phyloP scores from a whole-genome alignment of 2,797 vertebrate species.

The Alca torda region DNA sequence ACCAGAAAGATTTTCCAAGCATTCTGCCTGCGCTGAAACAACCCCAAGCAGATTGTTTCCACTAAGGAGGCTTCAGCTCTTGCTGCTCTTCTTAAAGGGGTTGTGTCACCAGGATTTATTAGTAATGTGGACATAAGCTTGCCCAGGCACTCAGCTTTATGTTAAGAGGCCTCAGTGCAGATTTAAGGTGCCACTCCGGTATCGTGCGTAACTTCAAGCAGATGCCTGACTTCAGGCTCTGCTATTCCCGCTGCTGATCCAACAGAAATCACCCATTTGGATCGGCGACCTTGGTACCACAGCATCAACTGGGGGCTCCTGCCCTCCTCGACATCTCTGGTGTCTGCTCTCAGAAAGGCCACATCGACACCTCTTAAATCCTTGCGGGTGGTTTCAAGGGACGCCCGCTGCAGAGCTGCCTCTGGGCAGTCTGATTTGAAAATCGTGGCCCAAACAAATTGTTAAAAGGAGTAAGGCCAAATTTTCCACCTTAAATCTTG shows the following conservation, averaged over 20 bases:
- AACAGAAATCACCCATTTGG: neutral
- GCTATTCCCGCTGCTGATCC: neutral
- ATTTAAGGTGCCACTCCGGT: neutral
- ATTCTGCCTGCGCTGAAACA: neutral
- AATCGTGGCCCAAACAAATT: neutral
- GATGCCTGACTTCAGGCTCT: neutral
- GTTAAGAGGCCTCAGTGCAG: constrained; percentile 28
- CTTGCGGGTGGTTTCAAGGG: neutral
- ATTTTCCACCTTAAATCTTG: neutral
- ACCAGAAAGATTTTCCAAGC: neutral
- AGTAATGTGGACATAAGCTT: constrained; percentile 18
- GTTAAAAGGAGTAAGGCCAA: neutral
- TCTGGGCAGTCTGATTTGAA: neutral
- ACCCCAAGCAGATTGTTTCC: constrained; percentile 27
- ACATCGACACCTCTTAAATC: neutral
- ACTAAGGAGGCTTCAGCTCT: constrained; percentile 22
- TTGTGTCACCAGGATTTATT: constrained; percentile 42
- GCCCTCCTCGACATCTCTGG: neutral
- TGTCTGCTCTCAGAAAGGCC: neutral
- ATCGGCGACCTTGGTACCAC: accelerated
- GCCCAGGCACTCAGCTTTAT: constrained; percentile 28
- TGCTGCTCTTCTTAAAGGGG: neutral
- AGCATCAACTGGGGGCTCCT: neutral
- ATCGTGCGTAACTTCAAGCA: neutral
- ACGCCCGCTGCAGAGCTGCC: neutral